A percentile compares a stretch with the other conserved stretches of the same genome.
These are phyloP conservation scores for Conus ventricosus DNA, from an alignment of 1,140 invertebrate genomes.

Conservation along the genomic window DNA sequence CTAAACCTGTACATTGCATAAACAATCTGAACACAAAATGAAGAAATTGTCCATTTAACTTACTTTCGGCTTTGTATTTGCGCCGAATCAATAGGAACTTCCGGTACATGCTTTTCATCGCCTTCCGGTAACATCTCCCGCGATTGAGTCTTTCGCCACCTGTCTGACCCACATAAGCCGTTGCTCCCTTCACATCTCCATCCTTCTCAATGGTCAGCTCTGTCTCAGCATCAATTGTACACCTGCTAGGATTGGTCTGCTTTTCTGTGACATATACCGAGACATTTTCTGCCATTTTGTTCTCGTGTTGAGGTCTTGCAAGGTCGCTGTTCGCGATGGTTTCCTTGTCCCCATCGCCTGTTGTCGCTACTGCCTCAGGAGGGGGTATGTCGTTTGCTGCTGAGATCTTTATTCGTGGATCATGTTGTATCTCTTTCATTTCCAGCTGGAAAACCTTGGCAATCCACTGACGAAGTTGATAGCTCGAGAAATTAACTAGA, in stretches of 20 bases:
- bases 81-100: conserved; percentile 33
- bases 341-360: conserved; percentile 3
- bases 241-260: not conserved
- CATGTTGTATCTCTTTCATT: not conserved
- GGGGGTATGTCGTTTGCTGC: not conserved
- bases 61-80: conserved; percentile 23
- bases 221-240: not conserved
- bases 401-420: not conserved
- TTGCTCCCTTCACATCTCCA: not conserved
- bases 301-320: not conserved
- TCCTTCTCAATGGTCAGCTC: not conserved
- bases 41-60: not conserved
- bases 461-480: conserved; percentile 2
- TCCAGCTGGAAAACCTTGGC: conserved; percentile 25
- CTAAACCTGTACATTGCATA: not conserved
- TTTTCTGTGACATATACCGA: not conserved
- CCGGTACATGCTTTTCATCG: conserved; percentile 15
- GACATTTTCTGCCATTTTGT: not conserved
- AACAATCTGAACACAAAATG: not conserved
- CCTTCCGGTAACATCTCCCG: not conserved
- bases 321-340: not conserved
- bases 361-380: not conserved
- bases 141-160: not conserved
- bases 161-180: not conserved
- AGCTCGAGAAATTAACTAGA: conserved; percentile 23